These are phyloP conservation scores for Gopherus evgoodei DNA, from an alignment of 2,113 vertebrate species.

Conservation along the genomic window DNA sequence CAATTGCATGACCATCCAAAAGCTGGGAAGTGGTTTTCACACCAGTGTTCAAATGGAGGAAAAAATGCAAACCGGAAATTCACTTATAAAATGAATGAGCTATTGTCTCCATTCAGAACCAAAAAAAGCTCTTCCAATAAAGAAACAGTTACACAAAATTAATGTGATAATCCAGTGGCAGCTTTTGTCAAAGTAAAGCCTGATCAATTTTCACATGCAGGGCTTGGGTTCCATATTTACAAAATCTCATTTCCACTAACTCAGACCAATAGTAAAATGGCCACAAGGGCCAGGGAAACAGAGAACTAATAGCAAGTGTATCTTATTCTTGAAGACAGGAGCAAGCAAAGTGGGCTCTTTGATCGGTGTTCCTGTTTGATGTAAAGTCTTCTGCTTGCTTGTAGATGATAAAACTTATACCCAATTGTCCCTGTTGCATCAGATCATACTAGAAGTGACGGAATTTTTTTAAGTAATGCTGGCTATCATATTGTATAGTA, in stretches of 20 bases:
- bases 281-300: not conserved
- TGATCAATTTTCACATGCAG: not conserved
- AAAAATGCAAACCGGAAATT: not conserved
- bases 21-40: not conserved
- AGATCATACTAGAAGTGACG: not conserved
- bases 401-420: not conserved
- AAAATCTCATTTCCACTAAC: not conserved
- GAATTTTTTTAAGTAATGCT: not conserved
- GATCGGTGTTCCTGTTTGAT: conserved; percentile 1
- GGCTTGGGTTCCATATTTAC: not conserved
- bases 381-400: not conserved
- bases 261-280: not conserved
- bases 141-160: not conserved
- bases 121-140: not conserved
- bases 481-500: not conserved
- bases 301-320: not conserved
- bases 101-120: not conserved
- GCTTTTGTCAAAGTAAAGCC: not conserved
- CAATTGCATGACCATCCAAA: not conserved
- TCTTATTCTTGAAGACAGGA: not conserved
- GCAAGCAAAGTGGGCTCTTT: not conserved
- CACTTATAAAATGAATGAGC: not conserved
- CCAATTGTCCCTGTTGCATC: no score
- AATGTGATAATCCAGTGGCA: not conserved
- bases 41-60: not conserved